Evolutionary conservation across 2,113 vertebrate species (phyloP), one percentile per base, ranked within the genome.

Genomic region (Leptocoma aspasia): DNA sequence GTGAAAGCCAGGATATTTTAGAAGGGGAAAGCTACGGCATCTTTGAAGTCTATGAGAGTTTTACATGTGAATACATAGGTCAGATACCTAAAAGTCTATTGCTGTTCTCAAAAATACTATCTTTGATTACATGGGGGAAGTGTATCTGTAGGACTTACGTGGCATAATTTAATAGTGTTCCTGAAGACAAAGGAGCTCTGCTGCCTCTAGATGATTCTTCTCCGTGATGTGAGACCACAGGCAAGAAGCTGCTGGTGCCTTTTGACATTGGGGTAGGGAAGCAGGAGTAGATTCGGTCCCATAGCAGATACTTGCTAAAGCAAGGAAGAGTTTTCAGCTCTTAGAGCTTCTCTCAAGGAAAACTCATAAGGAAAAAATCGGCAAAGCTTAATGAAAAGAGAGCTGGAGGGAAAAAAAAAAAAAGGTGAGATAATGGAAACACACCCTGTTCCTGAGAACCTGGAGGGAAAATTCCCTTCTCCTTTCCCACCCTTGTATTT

Each of bases 381-480:
- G 20, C 66, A 64, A 91, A 91, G 22, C 16, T 33, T 49, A 79
- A 50, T 52, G 50, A 81, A 64, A 82, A 56, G 37, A 57, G 65
- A 76, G 31, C 19, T 89, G 57, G 19, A 59, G 21, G 35, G 9
- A 26, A 19, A 33, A 63, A 45, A 56, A 69, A 54, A 59, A 56
- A 57, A 41, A 87, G 28, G 10, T 10, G 24, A 91, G 44, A 72
- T 89, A 75, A 82, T 86, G 65, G 71, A 78, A 89, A 41, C 0
- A 2, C 23, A 50, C 23, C 63, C 41, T 91, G 49, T 79, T 78
- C 2, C 0, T 89, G 91, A 91, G 91, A 96, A 89, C 94, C 86
- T 92, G 77, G 69, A 92, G 89, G 81, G 86, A 92, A 92, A 94
- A 82, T 89, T 96, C 78, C 37, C 86, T 91, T 92, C 49, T 28